A percentile compares a stretch with the other conserved stretches of the same genome.
Evolutionary conservation across 2,797 vertebrate species (phyloP).

Genomic region (Pangasius sanitwongsei): DNA sequence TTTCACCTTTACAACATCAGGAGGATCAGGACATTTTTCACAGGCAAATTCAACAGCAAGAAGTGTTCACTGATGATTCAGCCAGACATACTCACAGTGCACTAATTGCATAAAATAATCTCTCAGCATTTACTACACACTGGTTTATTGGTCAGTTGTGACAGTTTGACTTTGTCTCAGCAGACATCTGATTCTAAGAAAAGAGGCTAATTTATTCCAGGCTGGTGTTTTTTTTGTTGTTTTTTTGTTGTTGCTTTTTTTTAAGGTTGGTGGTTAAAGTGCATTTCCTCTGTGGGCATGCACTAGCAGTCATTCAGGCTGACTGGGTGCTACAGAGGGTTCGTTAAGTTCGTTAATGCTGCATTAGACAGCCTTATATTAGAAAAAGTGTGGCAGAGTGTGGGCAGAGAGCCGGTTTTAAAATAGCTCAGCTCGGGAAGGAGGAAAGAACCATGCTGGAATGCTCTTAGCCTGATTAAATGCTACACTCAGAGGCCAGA

Average conservation of each 20-base stretch:
- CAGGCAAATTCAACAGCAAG: not conserved
- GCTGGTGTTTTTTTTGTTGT: too few species aligned
- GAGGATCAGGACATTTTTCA: not conserved
- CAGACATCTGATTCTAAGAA: not conserved
- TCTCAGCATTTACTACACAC: not conserved
- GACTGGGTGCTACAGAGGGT: slow-evolving; percentile 16
- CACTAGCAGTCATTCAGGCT: not conserved
- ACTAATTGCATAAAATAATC: not conserved
- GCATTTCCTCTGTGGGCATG: slow-evolving; percentile 25
- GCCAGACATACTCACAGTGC: not conserved
- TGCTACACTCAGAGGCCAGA: slow-evolving; percentile 48
- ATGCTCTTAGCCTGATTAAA: slow-evolving; percentile 51
- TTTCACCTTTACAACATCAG: not conserved
- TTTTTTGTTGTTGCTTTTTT: not conserved
- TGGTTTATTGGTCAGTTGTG: not conserved
- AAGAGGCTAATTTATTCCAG: slow-evolving; percentile 14
- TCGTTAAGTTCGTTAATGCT: slow-evolving; percentile 27
- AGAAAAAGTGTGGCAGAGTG: slow-evolving; percentile 25
- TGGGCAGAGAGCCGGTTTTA: slow-evolving; percentile 39
- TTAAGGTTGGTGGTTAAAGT: slow-evolving; percentile 2
- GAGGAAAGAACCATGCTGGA: slow-evolving; percentile 30
- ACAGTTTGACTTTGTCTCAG: not conserved
- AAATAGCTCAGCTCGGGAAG: slow-evolving; percentile 42
- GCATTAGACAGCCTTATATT: slow-evolving; percentile 42
- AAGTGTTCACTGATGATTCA: not conserved